A percentile compares a stretch with the other conserved stretches of the same genome.
Evolutionary conservation across 2,113 vertebrate genomes (phyloP).

Genomic region (Phalacrocorax brasilianus): DNA sequence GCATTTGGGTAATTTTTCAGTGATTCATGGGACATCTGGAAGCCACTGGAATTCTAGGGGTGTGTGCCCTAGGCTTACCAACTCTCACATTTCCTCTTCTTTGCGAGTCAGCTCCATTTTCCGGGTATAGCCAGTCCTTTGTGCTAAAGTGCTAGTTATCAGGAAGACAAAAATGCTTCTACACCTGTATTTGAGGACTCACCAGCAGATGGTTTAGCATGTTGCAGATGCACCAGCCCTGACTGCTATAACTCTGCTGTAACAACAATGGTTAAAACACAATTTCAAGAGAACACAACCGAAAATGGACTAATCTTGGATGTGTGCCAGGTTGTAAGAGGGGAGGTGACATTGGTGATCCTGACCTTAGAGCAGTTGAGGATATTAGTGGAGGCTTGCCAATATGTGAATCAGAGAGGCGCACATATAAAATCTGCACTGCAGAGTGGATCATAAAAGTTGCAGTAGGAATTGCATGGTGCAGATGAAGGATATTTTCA

Average conservation of each 20-base stretch:
- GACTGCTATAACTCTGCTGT: background rate
- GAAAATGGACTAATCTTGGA: background rate
- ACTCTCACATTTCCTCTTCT: background rate
- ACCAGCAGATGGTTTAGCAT: background rate
- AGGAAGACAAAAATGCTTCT: background rate
- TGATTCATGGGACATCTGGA: background rate
- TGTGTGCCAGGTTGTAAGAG: background rate
- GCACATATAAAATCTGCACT: background rate
- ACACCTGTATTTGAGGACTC: background rate
- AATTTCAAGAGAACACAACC: background rate
- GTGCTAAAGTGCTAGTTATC: background rate
- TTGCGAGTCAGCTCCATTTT: background rate
- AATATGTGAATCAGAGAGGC: background rate
- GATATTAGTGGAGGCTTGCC: background rate
- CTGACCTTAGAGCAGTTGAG: background rate
- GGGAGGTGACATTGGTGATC: background rate
- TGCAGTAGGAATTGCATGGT: background rate
- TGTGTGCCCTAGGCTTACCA: rapidly evolving
- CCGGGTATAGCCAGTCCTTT: background rate
- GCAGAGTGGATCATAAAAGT: background rate
- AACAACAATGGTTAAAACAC: background rate
- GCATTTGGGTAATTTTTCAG: background rate
- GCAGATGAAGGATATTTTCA: background rate
- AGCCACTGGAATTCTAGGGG: background rate
- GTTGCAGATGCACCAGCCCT: background rate